Conservation (phyloP, 2,113 vertebrate species). For the Oreocharis arfaki region DNA sequence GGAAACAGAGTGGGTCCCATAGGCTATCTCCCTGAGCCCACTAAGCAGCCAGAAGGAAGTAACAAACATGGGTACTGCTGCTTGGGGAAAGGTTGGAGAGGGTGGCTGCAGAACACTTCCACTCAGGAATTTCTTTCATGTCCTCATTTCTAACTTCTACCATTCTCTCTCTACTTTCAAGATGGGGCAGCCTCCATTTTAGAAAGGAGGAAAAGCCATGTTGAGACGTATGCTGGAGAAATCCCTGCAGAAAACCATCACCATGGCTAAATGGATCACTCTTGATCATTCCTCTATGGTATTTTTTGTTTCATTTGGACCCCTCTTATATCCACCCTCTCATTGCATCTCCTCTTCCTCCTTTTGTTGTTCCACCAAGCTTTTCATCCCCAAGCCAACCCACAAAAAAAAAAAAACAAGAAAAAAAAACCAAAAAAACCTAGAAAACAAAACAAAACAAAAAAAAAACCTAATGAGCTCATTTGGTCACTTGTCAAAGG, state of each 20-base stretch:
- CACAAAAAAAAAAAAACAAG: neutral
- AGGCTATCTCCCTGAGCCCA: neutral
- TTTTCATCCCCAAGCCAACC: neutral
- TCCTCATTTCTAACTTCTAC: neutral
- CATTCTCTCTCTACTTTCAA: neutral
- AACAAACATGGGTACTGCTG: neutral
- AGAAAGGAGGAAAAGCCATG: neutral
- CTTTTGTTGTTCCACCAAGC: neutral
- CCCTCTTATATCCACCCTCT: neutral
- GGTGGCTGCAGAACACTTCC: neutral
- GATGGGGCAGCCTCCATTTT: accelerated
- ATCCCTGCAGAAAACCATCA: neutral
- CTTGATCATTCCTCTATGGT: neutral
- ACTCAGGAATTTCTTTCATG: neutral
- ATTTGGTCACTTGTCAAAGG: neutral
- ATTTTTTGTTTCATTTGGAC: neutral
- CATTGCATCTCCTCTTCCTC: neutral
- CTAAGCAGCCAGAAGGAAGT: neutral
- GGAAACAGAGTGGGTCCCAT: neutral
- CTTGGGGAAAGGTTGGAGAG: neutral
- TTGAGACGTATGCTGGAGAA: neutral
- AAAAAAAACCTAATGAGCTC: neutral
- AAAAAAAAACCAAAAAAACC: neutral
- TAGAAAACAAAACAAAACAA: accelerated
- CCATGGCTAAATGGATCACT: accelerated